Percentiles rank a stretch among this genome's conserved stretches.
phyloP scores from a whole-genome alignment of 2,888 invertebrate species.

The Epirrita christyi region DNA sequence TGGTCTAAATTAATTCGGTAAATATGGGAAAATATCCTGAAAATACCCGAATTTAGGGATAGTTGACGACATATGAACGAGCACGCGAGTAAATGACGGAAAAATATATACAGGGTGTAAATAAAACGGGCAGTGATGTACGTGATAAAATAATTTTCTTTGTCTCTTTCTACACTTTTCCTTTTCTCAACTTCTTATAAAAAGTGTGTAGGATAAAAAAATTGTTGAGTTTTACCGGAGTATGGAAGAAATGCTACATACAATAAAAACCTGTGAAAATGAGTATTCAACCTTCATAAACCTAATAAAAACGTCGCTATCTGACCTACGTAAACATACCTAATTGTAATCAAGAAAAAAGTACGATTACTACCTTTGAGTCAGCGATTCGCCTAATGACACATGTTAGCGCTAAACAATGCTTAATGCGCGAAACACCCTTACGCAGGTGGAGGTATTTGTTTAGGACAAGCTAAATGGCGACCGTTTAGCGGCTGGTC shows the following conservation, averaged over 20 bases:
- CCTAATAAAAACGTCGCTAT: slow-evolving; percentile 19
- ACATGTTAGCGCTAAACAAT: slow-evolving; percentile 71
- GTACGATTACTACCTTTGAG: slow-evolving; percentile 53
- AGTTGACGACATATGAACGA: background rate
- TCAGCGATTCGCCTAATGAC: slow-evolving; percentile 76
- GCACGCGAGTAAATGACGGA: background rate
- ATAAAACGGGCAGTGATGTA: background rate
- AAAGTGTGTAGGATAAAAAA: background rate
- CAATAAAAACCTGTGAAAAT: slow-evolving; percentile 2
- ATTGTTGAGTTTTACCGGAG: background rate
- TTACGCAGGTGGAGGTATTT: slow-evolving; percentile 78
- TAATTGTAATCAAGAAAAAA: slow-evolving; percentile 64
- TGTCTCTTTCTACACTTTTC: too few relatives aligned
- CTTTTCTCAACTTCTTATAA: background rate
- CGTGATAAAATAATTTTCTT: background rate
- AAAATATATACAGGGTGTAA: background rate
- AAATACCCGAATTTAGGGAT: background rate
- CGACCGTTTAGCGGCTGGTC: slow-evolving; percentile 74
- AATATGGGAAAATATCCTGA: slow-evolving; percentile 9
- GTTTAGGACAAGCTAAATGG: slow-evolving; percentile 81
- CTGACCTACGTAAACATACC: slow-evolving; percentile 31
- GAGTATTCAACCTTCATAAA: slow-evolving; percentile 13
- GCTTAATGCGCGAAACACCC: slow-evolving; percentile 73
- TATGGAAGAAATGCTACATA: too few relatives aligned
- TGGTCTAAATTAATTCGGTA: slow-evolving; percentile 9